Base-by-base conservation (phyloP, 2,797 vertebrate species). In the Phoeniculus purpureus region DNA sequence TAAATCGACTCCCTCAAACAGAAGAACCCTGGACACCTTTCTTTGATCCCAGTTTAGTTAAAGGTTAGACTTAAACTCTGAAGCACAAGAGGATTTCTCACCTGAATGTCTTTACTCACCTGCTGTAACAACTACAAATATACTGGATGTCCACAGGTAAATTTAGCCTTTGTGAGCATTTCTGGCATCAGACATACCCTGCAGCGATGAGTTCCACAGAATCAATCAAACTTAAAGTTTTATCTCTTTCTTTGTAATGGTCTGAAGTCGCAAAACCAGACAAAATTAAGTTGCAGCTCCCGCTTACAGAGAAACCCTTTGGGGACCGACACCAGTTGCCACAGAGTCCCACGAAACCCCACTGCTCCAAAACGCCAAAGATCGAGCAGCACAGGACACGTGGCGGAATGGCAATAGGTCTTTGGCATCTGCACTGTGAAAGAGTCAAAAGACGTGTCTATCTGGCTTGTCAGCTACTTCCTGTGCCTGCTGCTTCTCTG, bases 371-470 rank as follows among this genome's bases (percentile, higher is more conserved):
- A 65, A 50, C 6, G 90, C 56, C 52, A 10, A 79, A 76, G 52
- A 16, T 1, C 9, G 86, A 82, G 68, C 17, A 92, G 90, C 76
- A 68, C 37, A 47, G 84, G 87, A 19, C 34, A 89, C 62, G 52
- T 0, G 37, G 20, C 68, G 89, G 93, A 83, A 89, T 5, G 34
- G 93, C 78, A 80, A 67, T 6, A 64, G 84, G 61, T 45, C 75
- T 74, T 21, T 64, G 76, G 90, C 78, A 80, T 62, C 14, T 82
- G 84, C 76, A 92, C 52, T 87, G 93, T 85, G 89, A 34, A 27
- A 51, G 84, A 96, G 52, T 75, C 73, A 85, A 27, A 73, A 68
- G 85, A 78, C 62, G 31, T n/a, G n/a, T 91, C 89, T 94, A n/a
- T 62, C 66, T 52, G 93, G 78, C 65, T 43, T 6, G 81, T 88